Evolutionary conservation across 1,140 invertebrate species (phyloP), one percentile per base, ranked within the genome.

Genomic region (Mizuhopecten yessoensis): DNA sequence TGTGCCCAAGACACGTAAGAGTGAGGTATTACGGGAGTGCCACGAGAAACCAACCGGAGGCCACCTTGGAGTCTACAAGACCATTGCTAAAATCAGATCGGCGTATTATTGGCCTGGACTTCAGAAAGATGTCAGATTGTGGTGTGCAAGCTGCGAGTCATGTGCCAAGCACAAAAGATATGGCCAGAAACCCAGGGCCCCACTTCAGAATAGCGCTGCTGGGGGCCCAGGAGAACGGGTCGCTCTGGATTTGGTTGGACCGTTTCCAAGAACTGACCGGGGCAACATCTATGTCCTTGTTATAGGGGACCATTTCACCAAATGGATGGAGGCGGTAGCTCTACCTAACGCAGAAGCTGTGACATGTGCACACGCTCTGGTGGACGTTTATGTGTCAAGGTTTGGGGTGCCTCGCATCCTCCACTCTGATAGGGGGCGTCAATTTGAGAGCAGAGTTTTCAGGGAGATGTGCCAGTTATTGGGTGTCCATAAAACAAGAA

Each of bases 371-470:
- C 36, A 39, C 5, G 36, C 36, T 39, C 36, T 39, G 36, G 36
- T 39, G 36, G 36, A 39, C 3, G 36, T 39, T 39, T 39, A 39
- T 39, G 36, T 39, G 36, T 39, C 36, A 39, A 91, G 95, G 29
- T 92, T 90, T 0, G 91, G 96, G 11, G 93, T 96, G 0, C 86
- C 94, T 34, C 90, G 96, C n/a, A 88, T 94, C 17, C 86, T 97
- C 33, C 90, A 95, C n/a, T 90, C 95, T 0, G 96, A 97, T 91
- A 94, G 96, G 90, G 96, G 95, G 34, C 49, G 87, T 29, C 45
- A 93, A 39, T 91, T 93, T 42, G 33, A 90, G 57, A 87, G 57
- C 0, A n/a, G 42, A 34, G 10, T 93, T 9, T 88, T 93, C 23
- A 34, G 33, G n/a, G 86, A 89, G 34, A 42, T 92, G 13, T 91